Percentiles rank a stretch among this genome's conserved stretches.
Conservation (phyloP, 2,888 invertebrate species). For the Barypeithes pellucidus region DNA sequence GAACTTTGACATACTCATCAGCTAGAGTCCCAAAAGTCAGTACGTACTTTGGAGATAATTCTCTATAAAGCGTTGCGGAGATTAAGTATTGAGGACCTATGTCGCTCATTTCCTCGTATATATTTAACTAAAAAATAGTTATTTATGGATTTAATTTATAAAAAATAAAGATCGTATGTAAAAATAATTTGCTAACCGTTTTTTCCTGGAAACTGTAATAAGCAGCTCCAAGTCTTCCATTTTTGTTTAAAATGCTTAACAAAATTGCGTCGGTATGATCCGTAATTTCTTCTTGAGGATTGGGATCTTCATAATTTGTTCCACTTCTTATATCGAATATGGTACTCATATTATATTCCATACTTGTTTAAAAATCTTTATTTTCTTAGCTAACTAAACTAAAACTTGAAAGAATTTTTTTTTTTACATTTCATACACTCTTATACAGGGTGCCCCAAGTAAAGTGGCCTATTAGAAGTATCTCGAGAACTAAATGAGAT, state of each 20-base stretch:
- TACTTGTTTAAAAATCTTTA: not conserved
- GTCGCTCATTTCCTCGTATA: slow-evolving; percentile 81
- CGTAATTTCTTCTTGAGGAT: slow-evolving; percentile 34
- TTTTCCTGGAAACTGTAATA: slow-evolving; percentile 79
- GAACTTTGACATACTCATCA: slow-evolving; percentile 70
- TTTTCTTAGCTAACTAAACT: not conserved
- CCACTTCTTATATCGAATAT: slow-evolving; percentile 37
- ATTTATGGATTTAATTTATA: not conserved
- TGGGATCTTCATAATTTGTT: slow-evolving; percentile 3
- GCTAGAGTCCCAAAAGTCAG: slow-evolving; percentile 74
- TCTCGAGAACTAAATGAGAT: no score
- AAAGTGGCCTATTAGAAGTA: no score
- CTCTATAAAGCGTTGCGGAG: slow-evolving; percentile 75
- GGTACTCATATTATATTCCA: slow-evolving; percentile 18
- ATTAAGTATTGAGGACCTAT: slow-evolving; percentile 76
- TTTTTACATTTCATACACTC: no score
- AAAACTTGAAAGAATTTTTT: no score
- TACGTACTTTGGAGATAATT: slow-evolving; percentile 75
- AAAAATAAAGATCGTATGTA: not conserved
- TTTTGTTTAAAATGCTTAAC: slow-evolving; percentile 78
- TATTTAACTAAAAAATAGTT: slow-evolving; percentile 65
- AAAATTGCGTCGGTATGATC: slow-evolving; percentile 70
- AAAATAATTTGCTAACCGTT: slow-evolving; percentile 71
- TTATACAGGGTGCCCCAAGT: no score
- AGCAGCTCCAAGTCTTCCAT: slow-evolving; percentile 82